Evolutionary conservation across 2,888 invertebrate species (phyloP).

Genomic region (Temnothorax rugatulus): DNA sequence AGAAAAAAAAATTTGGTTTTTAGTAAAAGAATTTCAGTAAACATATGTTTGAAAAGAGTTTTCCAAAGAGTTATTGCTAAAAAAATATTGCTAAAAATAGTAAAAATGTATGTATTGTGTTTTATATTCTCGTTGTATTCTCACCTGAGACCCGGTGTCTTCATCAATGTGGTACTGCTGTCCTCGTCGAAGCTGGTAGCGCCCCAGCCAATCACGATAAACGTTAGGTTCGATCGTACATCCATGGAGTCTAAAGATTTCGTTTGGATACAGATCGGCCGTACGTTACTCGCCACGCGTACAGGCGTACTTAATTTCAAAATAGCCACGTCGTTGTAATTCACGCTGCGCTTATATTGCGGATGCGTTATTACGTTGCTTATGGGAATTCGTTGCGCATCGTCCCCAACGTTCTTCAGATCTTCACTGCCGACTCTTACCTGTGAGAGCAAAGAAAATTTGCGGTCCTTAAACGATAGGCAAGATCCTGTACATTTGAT

Average conservation of each 20-base stretch:
- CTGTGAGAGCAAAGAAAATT: constrained; percentile 64
- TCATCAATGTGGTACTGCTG: constrained; percentile 73
- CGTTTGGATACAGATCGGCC: constrained; percentile 81
- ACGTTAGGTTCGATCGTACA: constrained; percentile 60
- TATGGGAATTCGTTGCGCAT: constrained; percentile 76
- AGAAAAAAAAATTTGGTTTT: background rate
- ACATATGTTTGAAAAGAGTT: background rate
- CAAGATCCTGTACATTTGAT: background rate
- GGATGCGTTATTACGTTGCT: constrained; percentile 77
- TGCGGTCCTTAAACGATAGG: background rate
- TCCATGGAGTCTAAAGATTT: constrained; percentile 61
- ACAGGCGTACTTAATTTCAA: constrained; percentile 74
- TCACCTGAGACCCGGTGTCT: constrained; percentile 79
- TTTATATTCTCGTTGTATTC: background rate
- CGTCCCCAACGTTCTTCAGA: constrained; percentile 57
- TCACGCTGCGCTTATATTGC: constrained; percentile 74
- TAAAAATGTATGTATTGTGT: background rate
- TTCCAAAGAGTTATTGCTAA: background rate
- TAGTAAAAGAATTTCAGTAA: background rate
- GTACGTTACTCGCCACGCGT: constrained; percentile 70
- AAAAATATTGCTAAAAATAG: background rate
- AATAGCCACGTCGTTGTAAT: constrained; percentile 82
- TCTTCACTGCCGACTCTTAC: constrained; percentile 79
- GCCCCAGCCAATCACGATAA: constrained; percentile 82
- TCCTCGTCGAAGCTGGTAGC: constrained; percentile 67